Conservation (phyloP, 1,140 invertebrate species). For the Pseudomyrmex sp. region DNA sequence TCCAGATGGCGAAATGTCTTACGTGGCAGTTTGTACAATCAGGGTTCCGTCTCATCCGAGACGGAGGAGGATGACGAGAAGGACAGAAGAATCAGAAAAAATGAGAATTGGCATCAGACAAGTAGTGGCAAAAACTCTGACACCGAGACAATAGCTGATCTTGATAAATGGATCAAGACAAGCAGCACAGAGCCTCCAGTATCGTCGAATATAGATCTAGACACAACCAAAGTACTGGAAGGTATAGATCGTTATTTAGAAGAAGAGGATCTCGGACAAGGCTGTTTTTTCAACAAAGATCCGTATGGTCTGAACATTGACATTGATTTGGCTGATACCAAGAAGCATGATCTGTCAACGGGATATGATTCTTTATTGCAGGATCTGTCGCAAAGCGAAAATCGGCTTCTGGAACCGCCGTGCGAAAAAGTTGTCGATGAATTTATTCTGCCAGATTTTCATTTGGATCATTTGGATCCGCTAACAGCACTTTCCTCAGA, state of each 20-base stretch:
- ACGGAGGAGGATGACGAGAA: conserved; percentile 33
- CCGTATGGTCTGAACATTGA: conserved; percentile 75
- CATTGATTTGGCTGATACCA: conserved; percentile 77
- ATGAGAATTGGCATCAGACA: conserved; percentile 22
- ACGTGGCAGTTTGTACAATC: too few relatives aligned
- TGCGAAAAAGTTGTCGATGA: conserved; percentile 77
- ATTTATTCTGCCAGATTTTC: conserved; percentile 80
- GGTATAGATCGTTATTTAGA: conserved; percentile 75
- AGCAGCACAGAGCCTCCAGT: conserved; percentile 65
- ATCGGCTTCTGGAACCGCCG: conserved; percentile 69
- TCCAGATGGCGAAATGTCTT: too few relatives aligned
- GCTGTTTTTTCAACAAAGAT: conserved; percentile 76
- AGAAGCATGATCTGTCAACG: conserved; percentile 74
- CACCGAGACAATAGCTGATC: conserved; percentile 75
- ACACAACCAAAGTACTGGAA: conserved; percentile 72
- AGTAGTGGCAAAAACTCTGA: conserved; percentile 51
- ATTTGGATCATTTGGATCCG: conserved; percentile 80
- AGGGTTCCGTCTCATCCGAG: not conserved
- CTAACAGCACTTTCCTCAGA: conserved; percentile 74
- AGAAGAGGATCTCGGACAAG: conserved; percentile 66
- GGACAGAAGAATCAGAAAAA: conserved; percentile 24
- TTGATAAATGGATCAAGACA: conserved; percentile 82
- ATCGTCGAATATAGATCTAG: conserved; percentile 77
- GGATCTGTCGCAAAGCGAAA: conserved; percentile 77
- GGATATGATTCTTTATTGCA: conserved; percentile 79